Base-by-base conservation (phyloP, 2,113 vertebrate genomes). In the Engystomops pustulosus region DNA sequence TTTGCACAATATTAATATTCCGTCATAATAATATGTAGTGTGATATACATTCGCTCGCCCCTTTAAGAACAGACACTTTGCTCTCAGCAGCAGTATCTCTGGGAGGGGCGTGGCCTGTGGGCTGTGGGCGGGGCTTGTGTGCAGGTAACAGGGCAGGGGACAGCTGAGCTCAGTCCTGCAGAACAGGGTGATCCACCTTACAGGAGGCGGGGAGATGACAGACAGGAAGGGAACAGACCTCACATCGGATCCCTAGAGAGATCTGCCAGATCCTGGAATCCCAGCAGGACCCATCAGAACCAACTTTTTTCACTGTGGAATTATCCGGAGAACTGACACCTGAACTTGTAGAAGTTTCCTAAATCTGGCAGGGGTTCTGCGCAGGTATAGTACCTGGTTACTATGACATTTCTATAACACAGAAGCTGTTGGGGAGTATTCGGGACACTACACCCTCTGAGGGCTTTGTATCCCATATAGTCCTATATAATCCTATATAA, bases 121-220 rank as follows among this genome's bases (percentile, higher is more conserved):
- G n/a, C n/a, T n/a, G n/a, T n/a, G 25, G 62, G 65, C 27, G 67
- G 15, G 67, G 27, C n/a, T 15, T 51, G 65, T 20, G 10, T 18
- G 60, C 70, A 1, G 55, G 53, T 1, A 0, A 27, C 25, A 17
- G 32, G 58, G 65, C n/a, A 1, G 67, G 12, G 20, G 69, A 49
- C 32, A 41, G 47, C 34, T 53, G 9, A 47, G 14, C 23, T 47
- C 15, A 44, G 81, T 84, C 58, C 72, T 77, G 82, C 34, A 75
- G 30, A 77, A 72, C 82, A 67, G 82, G 58, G n/a, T 15, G 81
- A 53, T 23, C 25, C 6, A 12, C 25, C 23, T n/a, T 18, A 2
- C n/a, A 45, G 27, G 44, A 49, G 74, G 82, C 47, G 82, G 82
- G 14, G 45, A 78, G 20, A 65, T 17, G 12, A n/a, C 60, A 84